A percentile compares a stretch with the other conserved stretches of the same genome.
Evolutionary conservation across 2,888 invertebrate genomes (phyloP).

Genomic region (Esperia sulphurella): DNA sequence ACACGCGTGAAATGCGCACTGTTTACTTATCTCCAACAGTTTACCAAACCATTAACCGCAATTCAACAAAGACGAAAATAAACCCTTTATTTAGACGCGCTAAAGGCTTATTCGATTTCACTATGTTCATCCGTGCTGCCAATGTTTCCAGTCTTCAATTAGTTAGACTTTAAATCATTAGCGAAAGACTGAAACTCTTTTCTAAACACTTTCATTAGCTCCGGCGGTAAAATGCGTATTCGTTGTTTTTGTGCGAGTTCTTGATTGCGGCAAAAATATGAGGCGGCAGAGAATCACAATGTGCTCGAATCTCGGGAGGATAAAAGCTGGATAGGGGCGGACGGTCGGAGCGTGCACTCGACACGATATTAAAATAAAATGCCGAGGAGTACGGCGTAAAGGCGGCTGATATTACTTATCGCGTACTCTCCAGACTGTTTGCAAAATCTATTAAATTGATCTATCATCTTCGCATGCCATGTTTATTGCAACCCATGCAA

Average conservation of each 20-base stretch:
- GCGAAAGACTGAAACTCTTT: constrained; percentile 10
- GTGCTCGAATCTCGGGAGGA: constrained; percentile 40
- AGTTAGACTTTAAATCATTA: constrained; percentile 11
- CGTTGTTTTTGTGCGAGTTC: constrained; percentile 40
- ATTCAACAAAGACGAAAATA: constrained; percentile 33
- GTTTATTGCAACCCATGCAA: not conserved
- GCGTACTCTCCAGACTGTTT: not conserved
- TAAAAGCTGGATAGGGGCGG: constrained; percentile 39
- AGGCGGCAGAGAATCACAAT: constrained; percentile 49
- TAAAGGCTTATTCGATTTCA: constrained; percentile 16
- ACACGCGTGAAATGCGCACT: constrained; percentile 48
- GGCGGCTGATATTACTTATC: constrained; percentile 4
- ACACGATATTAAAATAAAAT: constrained; percentile 58
- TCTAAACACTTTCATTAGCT: constrained; percentile 14
- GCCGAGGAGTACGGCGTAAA: constrained; percentile 22
- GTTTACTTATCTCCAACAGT: constrained; percentile 50
- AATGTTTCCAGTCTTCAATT: constrained; percentile 9
- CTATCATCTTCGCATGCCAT: not conserved
- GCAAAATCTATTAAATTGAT: not conserved
- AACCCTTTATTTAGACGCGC: constrained; percentile 22
- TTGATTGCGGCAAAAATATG: constrained; percentile 43
- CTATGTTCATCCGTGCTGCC: constrained; percentile 1
- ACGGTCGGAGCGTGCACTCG: constrained; percentile 44
- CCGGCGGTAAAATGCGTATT: constrained; percentile 17
- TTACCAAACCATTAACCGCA: constrained; percentile 52